phyloP scores from a whole-genome alignment of 2,113 vertebrate species.

The Python bivittatus region DNA sequence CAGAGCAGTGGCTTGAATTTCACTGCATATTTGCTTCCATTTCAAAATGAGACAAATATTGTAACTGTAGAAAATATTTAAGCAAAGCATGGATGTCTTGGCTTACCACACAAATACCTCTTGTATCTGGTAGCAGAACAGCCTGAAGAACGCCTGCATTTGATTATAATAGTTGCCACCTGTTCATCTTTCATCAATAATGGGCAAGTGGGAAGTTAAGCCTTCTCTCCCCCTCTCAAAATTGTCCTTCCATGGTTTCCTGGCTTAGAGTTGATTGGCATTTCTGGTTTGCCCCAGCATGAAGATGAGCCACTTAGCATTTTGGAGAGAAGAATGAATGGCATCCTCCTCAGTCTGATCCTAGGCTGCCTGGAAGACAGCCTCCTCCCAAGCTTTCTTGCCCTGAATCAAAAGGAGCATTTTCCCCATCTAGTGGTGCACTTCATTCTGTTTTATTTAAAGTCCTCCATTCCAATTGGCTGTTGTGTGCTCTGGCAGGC shows the following conservation, averaged over 20 bases:
- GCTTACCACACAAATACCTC: background rate
- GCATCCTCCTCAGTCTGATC: background rate
- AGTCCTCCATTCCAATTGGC: background rate
- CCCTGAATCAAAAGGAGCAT: background rate
- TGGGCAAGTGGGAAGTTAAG: background rate
- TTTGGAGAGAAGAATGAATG: background rate
- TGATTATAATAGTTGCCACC: background rate
- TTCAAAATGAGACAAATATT: slow-evolving; percentile 47
- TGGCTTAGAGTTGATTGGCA: too few relatives aligned
- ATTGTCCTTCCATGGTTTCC: too few relatives aligned
- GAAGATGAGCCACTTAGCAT: background rate
- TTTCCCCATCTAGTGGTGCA: background rate
- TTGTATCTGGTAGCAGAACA: too few relatives aligned
- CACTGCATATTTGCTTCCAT: slow-evolving; percentile 25
- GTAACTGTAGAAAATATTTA: background rate
- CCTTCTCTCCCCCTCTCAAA: too few relatives aligned
- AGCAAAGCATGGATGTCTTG: slow-evolving; percentile 28
- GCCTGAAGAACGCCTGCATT: background rate
- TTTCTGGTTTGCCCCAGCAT: background rate
- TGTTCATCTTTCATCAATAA: background rate
- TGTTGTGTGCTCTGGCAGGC: background rate
- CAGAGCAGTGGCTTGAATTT: background rate
- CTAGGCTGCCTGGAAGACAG: background rate
- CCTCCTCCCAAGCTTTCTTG: background rate
- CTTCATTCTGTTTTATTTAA: background rate